phyloP scores from a whole-genome alignment of 2,797 vertebrate species.

The Ibycter americanus region DNA sequence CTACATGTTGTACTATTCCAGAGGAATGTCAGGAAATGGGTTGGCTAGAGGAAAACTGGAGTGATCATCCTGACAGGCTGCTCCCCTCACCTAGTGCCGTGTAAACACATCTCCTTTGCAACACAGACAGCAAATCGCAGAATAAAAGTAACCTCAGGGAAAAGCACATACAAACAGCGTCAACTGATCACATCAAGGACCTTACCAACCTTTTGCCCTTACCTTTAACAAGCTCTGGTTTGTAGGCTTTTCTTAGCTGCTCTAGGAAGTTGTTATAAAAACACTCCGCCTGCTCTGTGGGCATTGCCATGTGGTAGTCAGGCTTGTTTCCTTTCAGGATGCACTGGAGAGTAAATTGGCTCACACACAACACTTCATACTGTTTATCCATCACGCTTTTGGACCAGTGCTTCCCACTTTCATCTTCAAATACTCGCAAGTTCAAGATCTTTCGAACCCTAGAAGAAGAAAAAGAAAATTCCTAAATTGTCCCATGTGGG shows the following conservation, averaged over 20 bases:
- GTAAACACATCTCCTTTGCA: neutral
- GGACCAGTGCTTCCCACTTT: constrained; percentile 90
- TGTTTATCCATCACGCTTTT: constrained; percentile 93
- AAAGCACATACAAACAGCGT: neutral
- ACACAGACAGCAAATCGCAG: neutral
- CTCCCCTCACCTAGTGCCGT: neutral
- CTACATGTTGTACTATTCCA: neutral
- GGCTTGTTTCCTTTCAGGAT: constrained; percentile 96
- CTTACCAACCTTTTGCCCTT: neutral
- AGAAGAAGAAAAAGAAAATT: neutral
- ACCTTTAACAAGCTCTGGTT: constrained; percentile 93
- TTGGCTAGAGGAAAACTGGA: neutral
- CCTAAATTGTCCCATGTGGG: neutral
- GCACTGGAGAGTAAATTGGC: constrained; percentile 96
- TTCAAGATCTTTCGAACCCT: constrained; percentile 96
- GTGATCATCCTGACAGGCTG: neutral
- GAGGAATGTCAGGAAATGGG: neutral
- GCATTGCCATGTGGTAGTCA: constrained; percentile 94
- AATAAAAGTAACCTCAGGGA: neutral
- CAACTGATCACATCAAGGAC: neutral
- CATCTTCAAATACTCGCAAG: constrained; percentile 92
- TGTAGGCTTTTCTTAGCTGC: constrained; percentile 87
- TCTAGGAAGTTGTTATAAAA: constrained; percentile 93
- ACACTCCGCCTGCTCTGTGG: constrained; percentile 86
- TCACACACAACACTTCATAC: constrained; percentile 92